Percentiles rank a stretch among this genome's conserved stretches.
phyloP scores from a whole-genome alignment of 2,113 vertebrate genomes.

The Clarias magur region DNA sequence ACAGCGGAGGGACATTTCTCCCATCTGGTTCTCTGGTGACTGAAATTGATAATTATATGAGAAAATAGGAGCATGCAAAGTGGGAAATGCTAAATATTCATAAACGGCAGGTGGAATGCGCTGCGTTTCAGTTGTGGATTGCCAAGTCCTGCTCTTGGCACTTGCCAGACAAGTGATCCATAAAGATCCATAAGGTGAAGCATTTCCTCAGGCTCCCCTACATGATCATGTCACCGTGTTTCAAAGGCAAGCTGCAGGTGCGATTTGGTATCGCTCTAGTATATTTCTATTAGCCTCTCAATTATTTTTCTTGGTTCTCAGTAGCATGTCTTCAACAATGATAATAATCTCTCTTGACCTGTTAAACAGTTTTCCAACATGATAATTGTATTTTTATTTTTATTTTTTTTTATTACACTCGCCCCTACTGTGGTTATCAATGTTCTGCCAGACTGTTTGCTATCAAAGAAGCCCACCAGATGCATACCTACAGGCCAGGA shows the following conservation, averaged over 20 bases:
- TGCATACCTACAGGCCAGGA: slow-evolving; percentile 13
- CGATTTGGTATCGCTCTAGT: not conserved
- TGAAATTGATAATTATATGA: not conserved
- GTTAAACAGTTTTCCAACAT: not conserved
- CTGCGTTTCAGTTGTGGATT: not conserved
- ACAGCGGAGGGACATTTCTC: not conserved
- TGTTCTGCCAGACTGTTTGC: not conserved
- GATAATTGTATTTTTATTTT: not conserved
- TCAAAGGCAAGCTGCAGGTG: not conserved
- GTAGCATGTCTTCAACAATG: not conserved
- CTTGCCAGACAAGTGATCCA: not conserved
- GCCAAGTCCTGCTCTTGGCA: not conserved
- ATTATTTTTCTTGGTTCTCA: not conserved
- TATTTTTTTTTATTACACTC: not conserved
- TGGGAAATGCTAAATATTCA: not conserved
- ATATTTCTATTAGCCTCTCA: not conserved
- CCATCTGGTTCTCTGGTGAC: not conserved
- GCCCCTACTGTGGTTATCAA: slow-evolving; percentile 5
- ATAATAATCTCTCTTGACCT: not conserved
- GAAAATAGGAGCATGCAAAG: not conserved
- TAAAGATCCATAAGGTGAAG: slow-evolving; percentile 7
- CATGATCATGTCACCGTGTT: not conserved
- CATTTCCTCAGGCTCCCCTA: not conserved
- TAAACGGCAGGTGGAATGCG: not conserved
- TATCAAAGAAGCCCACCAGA: not conserved